Conservation (phyloP, 2,797 vertebrate genomes). For the Bovichtus variegatus region DNA sequence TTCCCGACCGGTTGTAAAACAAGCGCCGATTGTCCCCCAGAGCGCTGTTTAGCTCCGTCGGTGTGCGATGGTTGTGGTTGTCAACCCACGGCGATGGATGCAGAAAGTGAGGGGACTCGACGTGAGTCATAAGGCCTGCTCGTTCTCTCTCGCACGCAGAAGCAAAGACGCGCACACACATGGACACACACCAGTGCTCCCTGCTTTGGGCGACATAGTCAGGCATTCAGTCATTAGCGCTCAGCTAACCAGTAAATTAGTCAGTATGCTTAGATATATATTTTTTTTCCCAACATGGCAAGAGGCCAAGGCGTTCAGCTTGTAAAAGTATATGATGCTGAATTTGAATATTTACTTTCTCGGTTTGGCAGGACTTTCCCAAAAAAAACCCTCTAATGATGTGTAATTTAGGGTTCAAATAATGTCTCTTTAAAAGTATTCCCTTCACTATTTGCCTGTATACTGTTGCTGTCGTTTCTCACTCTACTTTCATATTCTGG, state of each 20-base stretch:
- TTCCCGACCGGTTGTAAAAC: constrained; percentile 42
- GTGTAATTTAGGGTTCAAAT: constrained; percentile 34
- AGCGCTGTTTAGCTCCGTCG: constrained; percentile 46
- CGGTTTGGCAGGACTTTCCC: constrained; percentile 25
- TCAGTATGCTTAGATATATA: constrained; percentile 64
- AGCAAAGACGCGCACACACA: neutral
- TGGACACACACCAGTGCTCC: neutral
- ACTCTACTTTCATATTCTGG: neutral
- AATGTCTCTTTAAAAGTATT: constrained; percentile 14
- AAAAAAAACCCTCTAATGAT: constrained; percentile 20
- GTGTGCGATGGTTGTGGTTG: constrained; percentile 16
- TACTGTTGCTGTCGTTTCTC: neutral
- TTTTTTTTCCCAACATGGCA: constrained; percentile 63
- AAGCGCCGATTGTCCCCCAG: constrained; percentile 36
- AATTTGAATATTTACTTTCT: constrained; percentile 58
- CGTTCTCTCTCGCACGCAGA: neutral
- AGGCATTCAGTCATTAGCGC: constrained; percentile 71
- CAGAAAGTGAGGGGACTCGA: constrained; percentile 17
- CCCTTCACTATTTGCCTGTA: neutral
- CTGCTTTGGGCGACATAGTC: constrained; percentile 58
- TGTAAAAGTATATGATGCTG: constrained; percentile 33
- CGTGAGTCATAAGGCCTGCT: constrained; percentile 39
- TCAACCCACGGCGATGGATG: constrained; percentile 38
- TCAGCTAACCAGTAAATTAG: constrained; percentile 77
- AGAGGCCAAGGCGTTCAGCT: constrained; percentile 43